These are phyloP conservation scores for Ditylenchus weischeri DNA, from an alignment of 2,888 invertebrate genomes.

Conservation along the genomic window DNA sequence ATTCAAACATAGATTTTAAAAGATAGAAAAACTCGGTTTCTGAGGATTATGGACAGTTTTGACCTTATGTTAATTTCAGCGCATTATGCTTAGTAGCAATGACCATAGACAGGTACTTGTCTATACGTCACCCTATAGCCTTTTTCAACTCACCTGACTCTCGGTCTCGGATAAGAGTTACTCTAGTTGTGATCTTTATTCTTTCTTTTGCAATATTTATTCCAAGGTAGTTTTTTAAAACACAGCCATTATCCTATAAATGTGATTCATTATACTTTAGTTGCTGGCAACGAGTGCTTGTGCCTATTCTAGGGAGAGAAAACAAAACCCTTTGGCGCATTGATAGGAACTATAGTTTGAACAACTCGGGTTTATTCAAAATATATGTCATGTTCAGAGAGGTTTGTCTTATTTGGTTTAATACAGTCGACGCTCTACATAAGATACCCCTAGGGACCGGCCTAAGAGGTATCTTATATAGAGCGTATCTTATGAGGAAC, in stretches of 20 bases:
- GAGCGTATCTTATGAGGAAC: too few species aligned
- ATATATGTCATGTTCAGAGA: constrained; percentile 61
- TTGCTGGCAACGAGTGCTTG: constrained; percentile 7
- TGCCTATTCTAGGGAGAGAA: constrained; percentile 21
- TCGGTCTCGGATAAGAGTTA: constrained; percentile 56
- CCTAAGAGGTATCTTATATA: too few species aligned
- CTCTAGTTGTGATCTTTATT: constrained; percentile 60
- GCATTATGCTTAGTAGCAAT: constrained; percentile 63
- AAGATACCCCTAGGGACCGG: too few species aligned
- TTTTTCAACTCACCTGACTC: constrained; percentile 57
- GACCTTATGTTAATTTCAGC: constrained; percentile 19
- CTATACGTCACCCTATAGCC: constrained; percentile 60
- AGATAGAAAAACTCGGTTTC: too few species aligned
- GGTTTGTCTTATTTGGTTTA: too few species aligned
- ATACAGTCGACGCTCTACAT: too few species aligned
- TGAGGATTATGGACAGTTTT: neutral
- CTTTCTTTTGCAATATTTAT: constrained; percentile 60
- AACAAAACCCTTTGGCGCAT: constrained; percentile 28
- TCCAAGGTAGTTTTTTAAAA: constrained; percentile 44
- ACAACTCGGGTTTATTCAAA: constrained; percentile 54
- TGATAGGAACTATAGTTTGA: constrained; percentile 38
- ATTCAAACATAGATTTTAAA: too few species aligned
- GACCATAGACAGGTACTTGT: constrained; percentile 63
- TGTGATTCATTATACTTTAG: neutral
- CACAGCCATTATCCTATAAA: constrained; percentile 6